These are phyloP conservation scores for Paramuricea clavata DNA, from an alignment of 92 coral and sea anemone genomes.

Conservation along the genomic window DNA sequence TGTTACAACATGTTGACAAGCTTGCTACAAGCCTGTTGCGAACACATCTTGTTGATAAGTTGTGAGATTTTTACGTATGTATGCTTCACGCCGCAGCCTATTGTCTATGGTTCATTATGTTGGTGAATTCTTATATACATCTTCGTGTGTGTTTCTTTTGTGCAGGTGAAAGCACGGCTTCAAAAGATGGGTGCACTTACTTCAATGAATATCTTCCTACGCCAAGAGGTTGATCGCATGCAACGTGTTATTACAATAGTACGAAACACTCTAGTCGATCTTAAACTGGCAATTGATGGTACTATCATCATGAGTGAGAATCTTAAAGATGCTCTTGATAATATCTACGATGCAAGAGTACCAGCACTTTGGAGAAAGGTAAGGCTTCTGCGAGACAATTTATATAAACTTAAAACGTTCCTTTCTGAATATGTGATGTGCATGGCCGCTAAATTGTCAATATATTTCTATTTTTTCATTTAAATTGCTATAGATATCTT, in stretches of 20 bases:
- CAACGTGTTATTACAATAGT: conserved; percentile 93
- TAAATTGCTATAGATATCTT: conserved; percentile 76
- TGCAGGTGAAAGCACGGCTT: conserved; percentile 87
- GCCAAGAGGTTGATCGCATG: conserved; percentile 99
- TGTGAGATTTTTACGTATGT: no score
- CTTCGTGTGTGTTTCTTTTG: not conserved
- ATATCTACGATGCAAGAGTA: conserved; percentile 96
- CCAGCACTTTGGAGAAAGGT: conserved; percentile 98
- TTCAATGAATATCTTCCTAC: conserved; percentile 96
- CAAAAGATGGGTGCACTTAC: conserved; percentile 99
- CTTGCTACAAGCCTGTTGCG: no score
- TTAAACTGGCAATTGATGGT: conserved; percentile 97
- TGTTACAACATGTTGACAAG: no score
- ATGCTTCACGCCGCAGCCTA: no score
- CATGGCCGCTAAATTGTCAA: not conserved
- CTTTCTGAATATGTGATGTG: not conserved
- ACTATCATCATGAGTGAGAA: conserved; percentile 99
- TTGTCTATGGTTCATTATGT: no score
- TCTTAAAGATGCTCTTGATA: conserved; percentile 97
- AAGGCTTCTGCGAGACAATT: not conserved
- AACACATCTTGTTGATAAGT: no score
- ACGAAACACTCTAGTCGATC: conserved; percentile 85
- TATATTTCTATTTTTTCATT: not conserved
- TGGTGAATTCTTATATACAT: not conserved
- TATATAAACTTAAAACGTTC: not conserved